phyloP scores from a whole-genome alignment of 2,888 invertebrate genomes.

The Thereva nobilitata region DNA sequence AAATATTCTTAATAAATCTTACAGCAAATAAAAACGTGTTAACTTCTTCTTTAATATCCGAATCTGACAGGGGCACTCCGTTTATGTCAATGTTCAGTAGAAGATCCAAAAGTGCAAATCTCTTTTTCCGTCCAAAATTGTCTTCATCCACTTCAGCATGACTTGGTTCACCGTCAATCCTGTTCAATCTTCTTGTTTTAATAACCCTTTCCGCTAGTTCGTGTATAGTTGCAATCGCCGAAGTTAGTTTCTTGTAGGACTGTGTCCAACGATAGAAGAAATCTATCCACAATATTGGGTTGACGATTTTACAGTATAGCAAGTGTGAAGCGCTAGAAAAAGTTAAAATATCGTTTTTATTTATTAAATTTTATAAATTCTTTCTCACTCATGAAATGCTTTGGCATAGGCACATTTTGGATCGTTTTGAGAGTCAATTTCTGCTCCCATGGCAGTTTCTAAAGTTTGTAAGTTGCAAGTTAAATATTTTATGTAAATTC shows the following conservation, averaged over 20 bases:
- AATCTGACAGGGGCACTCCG: constrained; percentile 61
- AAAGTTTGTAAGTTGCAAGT: constrained; percentile 45
- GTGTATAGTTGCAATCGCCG: constrained; percentile 49
- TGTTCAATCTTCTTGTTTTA: constrained; percentile 46
- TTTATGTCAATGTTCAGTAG: constrained; percentile 62
- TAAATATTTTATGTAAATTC: constrained; percentile 34
- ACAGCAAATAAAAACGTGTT: constrained; percentile 58
- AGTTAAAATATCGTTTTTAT: neutral
- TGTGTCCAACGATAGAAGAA: constrained; percentile 50
- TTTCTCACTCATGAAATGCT: constrained; percentile 67
- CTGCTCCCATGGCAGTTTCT: constrained; percentile 84
- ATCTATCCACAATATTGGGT: constrained; percentile 51
- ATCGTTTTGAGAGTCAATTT: constrained; percentile 67
- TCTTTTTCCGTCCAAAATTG: constrained; percentile 58
- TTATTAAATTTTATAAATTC: constrained; percentile 47
- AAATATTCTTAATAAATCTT: constrained; percentile 3
- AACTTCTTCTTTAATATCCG: constrained; percentile 67
- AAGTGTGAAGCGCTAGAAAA: constrained; percentile 47
- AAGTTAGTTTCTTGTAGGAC: constrained; percentile 45
- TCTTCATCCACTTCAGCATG: neutral
- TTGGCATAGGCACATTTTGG: constrained; percentile 69
- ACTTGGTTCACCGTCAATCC: constrained; percentile 40
- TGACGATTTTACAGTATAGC: constrained; percentile 54
- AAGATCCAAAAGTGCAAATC: constrained; percentile 67
- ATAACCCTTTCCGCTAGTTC: constrained; percentile 50